Evolutionary conservation across 2,888 invertebrate species (phyloP), one percentile per base, ranked within the genome.

Genomic region (Danaus chrysippus): DNA sequence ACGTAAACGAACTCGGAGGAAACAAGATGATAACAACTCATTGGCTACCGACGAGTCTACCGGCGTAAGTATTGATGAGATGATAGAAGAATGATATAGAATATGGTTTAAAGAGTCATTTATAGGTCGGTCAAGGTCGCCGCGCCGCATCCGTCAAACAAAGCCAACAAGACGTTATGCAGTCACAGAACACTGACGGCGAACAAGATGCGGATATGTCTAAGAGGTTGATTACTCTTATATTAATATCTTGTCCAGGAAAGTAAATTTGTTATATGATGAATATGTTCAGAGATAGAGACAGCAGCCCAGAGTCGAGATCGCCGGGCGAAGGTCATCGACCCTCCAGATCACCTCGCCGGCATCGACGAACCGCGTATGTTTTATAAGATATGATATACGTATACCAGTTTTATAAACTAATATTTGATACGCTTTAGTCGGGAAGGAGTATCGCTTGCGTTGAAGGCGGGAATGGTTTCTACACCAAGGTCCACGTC

Each of bases 401-500:
- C 17, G 9, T 10, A 17, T 10, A 15, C 15, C 49, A 8, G 3
- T 49, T 10, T 10, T 10, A 10, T 17, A 11, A 10, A 10, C 10
- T 17, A 17, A 17, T 13, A 13, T 49, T 12, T 5, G 46, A 59
- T 43, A 42, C 10, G 52, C 58, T 82, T 0, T 78, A 89, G 90
- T 66, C 76, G 81, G 56, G 87, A 88, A 12, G 82, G 78, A 1
- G 67, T 82, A 44, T 90, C 90, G 1, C 72, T 90, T 46, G 90
- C 90, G 1, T 68, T 90, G 59, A 89, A 89, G 68, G 82, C 86
- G n/a, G 88, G 86, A 0, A 70, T 83, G 43, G 79, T 77, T 10
- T 86, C 88, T 1, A 84, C 86, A 9, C 86, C 88, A 1, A 79
- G 85, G 0, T 87, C 89, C 0, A 58, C 68, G 0, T 79, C 88